These are phyloP conservation scores for Tenthredo mesomela DNA, from an alignment of 2,888 invertebrate species.

Conservation along the genomic window DNA sequence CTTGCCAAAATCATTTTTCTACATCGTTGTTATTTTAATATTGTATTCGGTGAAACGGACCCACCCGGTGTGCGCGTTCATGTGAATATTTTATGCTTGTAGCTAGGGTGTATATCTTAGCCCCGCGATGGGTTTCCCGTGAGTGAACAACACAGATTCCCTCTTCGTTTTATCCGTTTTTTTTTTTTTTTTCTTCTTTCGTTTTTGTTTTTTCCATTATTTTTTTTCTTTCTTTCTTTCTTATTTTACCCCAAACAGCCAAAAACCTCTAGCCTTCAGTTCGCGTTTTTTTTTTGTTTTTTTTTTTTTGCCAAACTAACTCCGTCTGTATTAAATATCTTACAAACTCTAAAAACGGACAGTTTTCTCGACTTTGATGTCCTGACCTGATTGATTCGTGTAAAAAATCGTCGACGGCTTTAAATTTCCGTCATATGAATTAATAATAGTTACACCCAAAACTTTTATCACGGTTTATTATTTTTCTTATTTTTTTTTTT, in stretches of 20 bases:
- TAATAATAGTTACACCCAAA: no score
- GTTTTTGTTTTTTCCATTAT: not conserved
- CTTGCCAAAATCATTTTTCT: not conserved
- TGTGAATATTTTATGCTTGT: conserved; percentile 17
- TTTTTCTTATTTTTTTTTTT: no score
- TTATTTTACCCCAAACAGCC: not conserved
- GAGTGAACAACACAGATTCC: conserved; percentile 36
- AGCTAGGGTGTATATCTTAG: conserved; percentile 7
- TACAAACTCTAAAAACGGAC: no score
- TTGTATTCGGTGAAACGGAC: conserved; percentile 2
- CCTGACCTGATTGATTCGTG: no score
- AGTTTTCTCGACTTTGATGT: no score
- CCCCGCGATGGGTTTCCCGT: conserved; percentile 4
- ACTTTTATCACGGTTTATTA: no score
- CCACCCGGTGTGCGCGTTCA: conserved; percentile 11
- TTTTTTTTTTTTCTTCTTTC: no score
- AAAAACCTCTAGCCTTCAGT: not conserved
- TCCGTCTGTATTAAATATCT: no score
- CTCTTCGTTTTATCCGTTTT: conserved; percentile 18
- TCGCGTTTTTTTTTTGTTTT: no score
- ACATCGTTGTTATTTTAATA: conserved; percentile 27
- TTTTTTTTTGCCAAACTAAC: no score
- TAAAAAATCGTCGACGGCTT: no score
- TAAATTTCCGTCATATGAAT: no score
- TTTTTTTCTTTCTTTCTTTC: not conserved